phyloP scores from a whole-genome alignment of 2,797 vertebrate genomes.

The Otus scops region DNA sequence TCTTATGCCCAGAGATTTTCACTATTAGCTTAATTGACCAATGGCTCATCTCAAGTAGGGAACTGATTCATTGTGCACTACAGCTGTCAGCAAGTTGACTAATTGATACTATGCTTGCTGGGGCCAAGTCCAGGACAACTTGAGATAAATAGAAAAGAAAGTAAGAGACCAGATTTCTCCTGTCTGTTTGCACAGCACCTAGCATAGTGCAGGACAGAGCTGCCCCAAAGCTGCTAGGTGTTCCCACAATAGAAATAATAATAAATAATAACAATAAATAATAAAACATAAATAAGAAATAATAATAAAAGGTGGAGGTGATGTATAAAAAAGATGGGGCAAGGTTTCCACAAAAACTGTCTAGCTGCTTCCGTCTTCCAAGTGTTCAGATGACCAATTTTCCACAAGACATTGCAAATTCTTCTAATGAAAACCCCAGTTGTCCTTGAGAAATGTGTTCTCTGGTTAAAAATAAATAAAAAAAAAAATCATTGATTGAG shows the following conservation, averaged over 20 bases:
- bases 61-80: neutral
- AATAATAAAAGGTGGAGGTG: neutral
- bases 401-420: neutral
- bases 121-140: neutral
- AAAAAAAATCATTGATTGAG: neutral
- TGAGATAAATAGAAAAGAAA: neutral
- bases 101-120: neutral
- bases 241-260: neutral
- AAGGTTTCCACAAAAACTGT: neutral
- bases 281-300: neutral
- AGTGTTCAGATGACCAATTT: neutral
- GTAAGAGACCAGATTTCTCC: neutral
- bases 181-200: neutral
- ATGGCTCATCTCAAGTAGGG: neutral
- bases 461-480: neutral
- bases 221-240: neutral
- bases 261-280: neutral
- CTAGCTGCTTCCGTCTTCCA: neutral
- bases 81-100: conserved; percentile 19
- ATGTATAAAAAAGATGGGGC: neutral
- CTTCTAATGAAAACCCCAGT: neutral
- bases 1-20: conserved; percentile 26
- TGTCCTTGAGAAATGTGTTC: fast-evolving
- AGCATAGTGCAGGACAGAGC: neutral
- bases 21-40: conserved; percentile 1